Base-by-base conservation (phyloP, 1,140 invertebrate species). In the Caerostris extrusa region DNA sequence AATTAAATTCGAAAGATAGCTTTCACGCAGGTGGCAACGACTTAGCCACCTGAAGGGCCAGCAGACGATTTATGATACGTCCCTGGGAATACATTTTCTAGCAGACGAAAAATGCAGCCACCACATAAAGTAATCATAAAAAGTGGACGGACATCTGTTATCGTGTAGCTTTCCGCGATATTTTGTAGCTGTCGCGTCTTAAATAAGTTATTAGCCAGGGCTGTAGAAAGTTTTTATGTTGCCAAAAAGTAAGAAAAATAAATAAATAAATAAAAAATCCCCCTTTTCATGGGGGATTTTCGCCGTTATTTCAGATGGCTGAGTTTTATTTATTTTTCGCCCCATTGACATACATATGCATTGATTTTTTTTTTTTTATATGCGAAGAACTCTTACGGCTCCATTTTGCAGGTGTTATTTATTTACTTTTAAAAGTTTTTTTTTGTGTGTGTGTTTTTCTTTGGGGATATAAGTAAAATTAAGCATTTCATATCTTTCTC, bases 51-150 rank as follows among this genome's bases (percentile, higher is more conserved):
- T 90, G 87, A 89, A 89, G 87, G 64, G 67, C 60, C 71, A 50
- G 53, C 87, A 55, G 61, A 69, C 87, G 87, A 90, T 90, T 90
- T 90, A 90, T 90, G 87, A 71, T 50, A 57, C 56, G 85, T 87
- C 85, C 34, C 71, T 14, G 60, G 85, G 85, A 69, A 90, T 57
- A 71, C 87, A 90, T 90, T 90, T 90, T 90, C 87, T 71, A 19
- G 61, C 12, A n/a, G 12, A 8, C 53, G 53, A 90, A 90, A 69
- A 71, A 90, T 56, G 64, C 67, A 56, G 61, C 87, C 61, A 50
- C 87, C 61, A 69, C 87, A 90, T 90, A 90, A 90, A 90, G 87
- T 56, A 90, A 90, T 90, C 87, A 71, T 90, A 90, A 90, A 90
- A 90, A 69, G 87, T 71, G 87, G 17, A 69, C 12, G 67, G 17